Base-by-base conservation (phyloP, 2,113 vertebrate species). In the Cromileptes altivelis region DNA sequence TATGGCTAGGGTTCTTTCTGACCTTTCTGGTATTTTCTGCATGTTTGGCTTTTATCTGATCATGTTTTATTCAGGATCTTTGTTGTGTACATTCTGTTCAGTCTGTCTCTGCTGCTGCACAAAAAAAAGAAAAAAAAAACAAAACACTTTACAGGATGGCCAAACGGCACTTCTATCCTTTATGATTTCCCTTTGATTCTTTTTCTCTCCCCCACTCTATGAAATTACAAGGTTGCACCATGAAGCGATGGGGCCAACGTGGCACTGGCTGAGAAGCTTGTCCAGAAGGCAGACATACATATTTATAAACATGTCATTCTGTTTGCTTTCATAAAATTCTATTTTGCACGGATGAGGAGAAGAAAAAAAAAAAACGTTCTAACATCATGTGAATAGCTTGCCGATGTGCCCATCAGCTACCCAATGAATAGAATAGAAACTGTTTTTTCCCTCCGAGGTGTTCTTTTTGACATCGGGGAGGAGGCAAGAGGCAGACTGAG, bases 51-150 rank as follows among this genome's bases (percentile, higher is more conserved):
- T 94, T 95, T 91, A 94, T 94, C 90, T 89, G 92, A 92, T 95
- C 93, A 95, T 95, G 94, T 94, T 94, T 96, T 94, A 94, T 95
- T 95, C 94, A 94, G 79, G 81, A 86, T 83, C 84, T 90, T 91
- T 92, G 89, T 94, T 92, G 91, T 94, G 87, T 88, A 85, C 82
- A 86, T 91, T 93, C 82, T 91, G 88, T 89, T 92, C 72, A 78
- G 85, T 84, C 82, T 82, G 90, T 87, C 85, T 88, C 82, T 17
- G 25, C 80, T 78, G 61, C 33, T 71, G 60, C 68, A 76, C 56
- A 89, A 8, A 80, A 73, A 37, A 37, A 37, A 37, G 33, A 37
- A 37, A 37, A 37, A 37, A 37, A 37, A 37, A 73, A 81, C 88
- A 83, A 89, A 78, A 79, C 69, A 87, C 78, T 90, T 91, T 81